Conservation (phyloP, 2,113 vertebrate species). For the Haliaeetus leucogaster region DNA sequence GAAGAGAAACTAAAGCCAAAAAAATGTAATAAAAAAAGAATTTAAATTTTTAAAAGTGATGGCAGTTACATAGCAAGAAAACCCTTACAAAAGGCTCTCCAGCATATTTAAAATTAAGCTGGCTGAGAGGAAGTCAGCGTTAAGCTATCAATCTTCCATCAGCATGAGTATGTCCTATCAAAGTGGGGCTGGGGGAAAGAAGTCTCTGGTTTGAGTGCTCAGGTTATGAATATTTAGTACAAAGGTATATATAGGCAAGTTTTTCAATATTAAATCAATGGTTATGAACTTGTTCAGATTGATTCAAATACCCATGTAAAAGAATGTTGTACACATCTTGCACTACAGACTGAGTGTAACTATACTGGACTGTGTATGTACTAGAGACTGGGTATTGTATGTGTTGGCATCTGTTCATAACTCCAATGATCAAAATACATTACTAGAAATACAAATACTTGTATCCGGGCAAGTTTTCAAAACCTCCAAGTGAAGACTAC, state of each 20-base stretch:
- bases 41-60: not conserved
- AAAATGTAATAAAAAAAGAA: not conserved
- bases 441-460: not conserved
- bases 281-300: not conserved
- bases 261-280: not conserved
- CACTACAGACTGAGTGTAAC: not conserved
- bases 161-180: not conserved
- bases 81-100: not conserved
- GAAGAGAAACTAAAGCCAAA: not conserved
- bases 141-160: not conserved
- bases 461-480: not conserved
- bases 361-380: rapidly evolving
- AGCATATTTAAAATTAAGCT: not conserved
- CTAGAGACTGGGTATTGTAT: not conserved
- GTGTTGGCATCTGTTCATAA: not conserved
- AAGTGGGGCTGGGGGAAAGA: not conserved
- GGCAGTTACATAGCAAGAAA: not conserved
- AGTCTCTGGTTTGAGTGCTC: not conserved
- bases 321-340: not conserved
- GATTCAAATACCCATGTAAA: not conserved
- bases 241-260: not conserved
- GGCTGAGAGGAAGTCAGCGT: not conserved
- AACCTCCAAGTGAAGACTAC: not conserved
- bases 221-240: not conserved
- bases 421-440: not conserved